Evolutionary conservation across 2,797 vertebrate genomes (phyloP), one percentile per base, ranked within the genome.

Genomic region (Poecilia wingei): DNA sequence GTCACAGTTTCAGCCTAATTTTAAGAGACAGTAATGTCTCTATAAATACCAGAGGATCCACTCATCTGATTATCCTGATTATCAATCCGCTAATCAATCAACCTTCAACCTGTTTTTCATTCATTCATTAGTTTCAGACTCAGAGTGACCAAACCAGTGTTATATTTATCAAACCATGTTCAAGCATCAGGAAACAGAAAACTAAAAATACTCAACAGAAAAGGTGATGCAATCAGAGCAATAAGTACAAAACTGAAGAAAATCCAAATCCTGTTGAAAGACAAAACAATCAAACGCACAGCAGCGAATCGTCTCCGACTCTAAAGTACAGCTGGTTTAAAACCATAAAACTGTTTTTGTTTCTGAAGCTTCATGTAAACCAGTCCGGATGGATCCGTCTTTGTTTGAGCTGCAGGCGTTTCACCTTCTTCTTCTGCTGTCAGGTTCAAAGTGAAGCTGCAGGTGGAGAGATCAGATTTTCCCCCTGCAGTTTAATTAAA

Each of bases 401-500:
- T 66, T 3, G 39, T 39, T 64, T 18, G 12, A 64, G 57, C 57
- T 61, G 57, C 51, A 13, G 51, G 10, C 22, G 8, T 57, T 57
- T 28, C 0, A 28, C n/a, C 61, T 72, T 68, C 25, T 74, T 55
- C 25, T 36, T 41, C 57, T 64, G n/a, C n/a, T n/a, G n/a, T n/a
- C 45, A 22, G 45, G n/a, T 47, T 72, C 68, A 43, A 4, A 61
- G 22, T 49, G 25, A 33, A 31, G 4, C 64, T 47, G 70, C 82
- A 83, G 82, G 70, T 73, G 74, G 6, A 20, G 25, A 46, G 41
- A 74, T 82, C 73, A 57, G 1, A 73, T 66, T 82, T 68, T 47
- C 20, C 59, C 36, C 20, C 66, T 16, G 43, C 33, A 1, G n/a
- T 36, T 77, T 78, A 64, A 85, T 83, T 72, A 79, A 78, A 80